Base-by-base conservation (phyloP, 2,113 vertebrate genomes). In the Sardina pilchardus region DNA sequence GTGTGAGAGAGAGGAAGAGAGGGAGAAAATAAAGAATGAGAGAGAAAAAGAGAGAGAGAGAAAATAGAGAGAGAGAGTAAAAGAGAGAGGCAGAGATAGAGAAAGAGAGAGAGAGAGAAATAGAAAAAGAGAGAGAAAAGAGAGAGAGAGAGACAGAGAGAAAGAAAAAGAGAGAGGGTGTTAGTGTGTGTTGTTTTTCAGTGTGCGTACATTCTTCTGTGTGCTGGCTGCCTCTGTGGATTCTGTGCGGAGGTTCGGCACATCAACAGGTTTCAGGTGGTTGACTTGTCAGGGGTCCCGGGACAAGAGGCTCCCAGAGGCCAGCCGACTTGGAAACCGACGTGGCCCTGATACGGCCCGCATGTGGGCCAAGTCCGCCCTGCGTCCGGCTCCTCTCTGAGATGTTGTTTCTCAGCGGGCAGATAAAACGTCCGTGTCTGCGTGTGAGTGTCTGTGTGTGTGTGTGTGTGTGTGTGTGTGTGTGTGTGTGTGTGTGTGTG, bases 401-500 rank as follows among this genome's bases (percentile, higher is more conserved):
- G 83, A 85, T 87, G 86, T 83, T 81, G 78, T 81, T 85, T 75
- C 81, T 48, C 56, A 47, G 42, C 45, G 4, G 50, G 82, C 48
- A 85, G 90, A 91, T 88, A 67, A 83, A 87, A 88, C 81, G 48
- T 34, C 26, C 63, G 26, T 71, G 63, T 92, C 92, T 89, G 87
- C 88, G 82, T 19, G 45, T 47, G 45, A n/a, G n/a, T n/a, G n/a
- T n/a, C n/a, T 47, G 45, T 47, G 2, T 47, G 6, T 6, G 45
- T 47, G 45, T 47, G 45, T 47, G 45, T 86, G 91, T 92, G 92
- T 89, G 87, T 88, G 82, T n/a, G n/a, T n/a, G n/a, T n/a, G n/a
- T n/a, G 26, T 71, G 63, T 92, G 92, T 89, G 87, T 88, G 82
- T 19, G 45, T 47, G 45, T 47, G 45, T 47, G 2, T 47, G 6